Percentiles rank a stretch among this genome's conserved stretches.
These are phyloP conservation scores for Nomada flava DNA, from an alignment of 2,888 invertebrate genomes.

Conservation along the genomic window DNA sequence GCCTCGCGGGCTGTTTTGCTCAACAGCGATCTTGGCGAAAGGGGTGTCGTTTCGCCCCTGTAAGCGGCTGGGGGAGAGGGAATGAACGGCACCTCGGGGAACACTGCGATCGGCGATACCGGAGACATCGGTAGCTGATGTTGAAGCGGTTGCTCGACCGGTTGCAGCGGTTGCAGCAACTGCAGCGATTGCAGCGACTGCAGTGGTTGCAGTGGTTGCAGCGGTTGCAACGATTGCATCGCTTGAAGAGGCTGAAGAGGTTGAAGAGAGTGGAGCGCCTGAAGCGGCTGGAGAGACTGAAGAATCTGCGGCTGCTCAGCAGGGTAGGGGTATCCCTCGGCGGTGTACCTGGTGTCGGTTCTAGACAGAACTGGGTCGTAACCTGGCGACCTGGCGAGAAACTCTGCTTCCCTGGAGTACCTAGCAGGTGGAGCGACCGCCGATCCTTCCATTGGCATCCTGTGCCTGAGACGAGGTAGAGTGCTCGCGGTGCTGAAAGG, in stretches of 20 bases:
- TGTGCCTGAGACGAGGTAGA: slow-evolving; percentile 88
- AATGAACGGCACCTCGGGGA: slow-evolving; percentile 85
- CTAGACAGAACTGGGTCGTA: slow-evolving; percentile 74
- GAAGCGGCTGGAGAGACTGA: no score
- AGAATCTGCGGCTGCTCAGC: slow-evolving; percentile 77
- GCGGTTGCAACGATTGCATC: slow-evolving; percentile 45
- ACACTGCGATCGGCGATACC: slow-evolving; percentile 77
- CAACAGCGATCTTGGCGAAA: slow-evolving; percentile 85
- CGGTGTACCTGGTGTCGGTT: slow-evolving; percentile 87
- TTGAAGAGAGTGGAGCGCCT: slow-evolving; percentile 71
- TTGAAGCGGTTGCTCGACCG: slow-evolving; percentile 84
- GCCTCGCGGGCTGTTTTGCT: slow-evolving; percentile 81
- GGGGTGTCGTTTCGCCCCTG: slow-evolving; percentile 86
- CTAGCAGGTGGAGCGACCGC: slow-evolving; percentile 86
- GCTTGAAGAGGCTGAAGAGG: neutral
- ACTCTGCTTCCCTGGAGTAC: slow-evolving; percentile 88
- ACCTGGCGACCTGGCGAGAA: slow-evolving; percentile 85
- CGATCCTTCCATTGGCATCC: slow-evolving; percentile 83
- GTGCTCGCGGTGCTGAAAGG: slow-evolving; percentile 89
- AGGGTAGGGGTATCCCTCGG: slow-evolving; percentile 91
- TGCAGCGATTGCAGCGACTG: no score
- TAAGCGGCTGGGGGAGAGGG: slow-evolving; percentile 90
- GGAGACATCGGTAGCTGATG: slow-evolving; percentile 73
- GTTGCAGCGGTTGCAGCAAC: slow-evolving; percentile 49
- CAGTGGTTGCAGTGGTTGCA: slow-evolving; percentile 71